A percentile compares a stretch with the other conserved stretches of the same genome.
Conservation (phyloP, 2,113 vertebrate genomes). For the Anoura caudifer region DNA sequence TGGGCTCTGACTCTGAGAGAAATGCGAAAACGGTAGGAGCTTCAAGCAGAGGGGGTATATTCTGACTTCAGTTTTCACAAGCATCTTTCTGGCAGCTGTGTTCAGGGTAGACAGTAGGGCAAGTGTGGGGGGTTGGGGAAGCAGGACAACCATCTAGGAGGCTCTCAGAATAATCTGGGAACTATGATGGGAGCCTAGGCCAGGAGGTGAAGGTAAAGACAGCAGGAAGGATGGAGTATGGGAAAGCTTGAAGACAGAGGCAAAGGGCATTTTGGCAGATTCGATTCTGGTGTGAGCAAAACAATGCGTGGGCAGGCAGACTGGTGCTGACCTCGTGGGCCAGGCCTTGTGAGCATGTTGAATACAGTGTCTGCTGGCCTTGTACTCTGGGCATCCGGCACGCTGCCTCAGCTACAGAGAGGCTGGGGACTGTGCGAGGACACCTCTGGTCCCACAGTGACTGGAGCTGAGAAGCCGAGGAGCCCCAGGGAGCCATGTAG, state of each 20-base stretch:
- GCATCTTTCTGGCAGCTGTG: neutral
- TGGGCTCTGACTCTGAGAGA: neutral
- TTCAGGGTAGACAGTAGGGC: neutral
- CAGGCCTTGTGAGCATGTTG: neutral
- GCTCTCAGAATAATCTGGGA: neutral
- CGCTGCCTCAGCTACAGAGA: neutral
- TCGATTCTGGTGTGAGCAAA: neutral
- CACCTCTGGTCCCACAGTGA: neutral
- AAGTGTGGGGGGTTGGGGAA: neutral
- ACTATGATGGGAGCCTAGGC: neutral
- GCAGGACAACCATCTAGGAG: neutral
- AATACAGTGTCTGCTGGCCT: neutral
- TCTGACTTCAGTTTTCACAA: neutral
- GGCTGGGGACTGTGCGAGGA: neutral
- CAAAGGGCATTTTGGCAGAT: neutral
- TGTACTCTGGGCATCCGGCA: neutral
- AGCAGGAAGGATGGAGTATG: neutral
- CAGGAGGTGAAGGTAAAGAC: neutral
- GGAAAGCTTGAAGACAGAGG: neutral
- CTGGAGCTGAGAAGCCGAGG: neutral
- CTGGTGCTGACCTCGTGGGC: neutral
- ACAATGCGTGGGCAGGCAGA: rapidly evolving
- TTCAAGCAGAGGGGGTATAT: neutral
- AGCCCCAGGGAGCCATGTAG: neutral
- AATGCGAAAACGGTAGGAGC: rapidly evolving